A percentile compares a stretch with the other conserved stretches of the same genome.
Conservation (phyloP, 2,797 vertebrate genomes). For the Pseudochirops corinnae region DNA sequence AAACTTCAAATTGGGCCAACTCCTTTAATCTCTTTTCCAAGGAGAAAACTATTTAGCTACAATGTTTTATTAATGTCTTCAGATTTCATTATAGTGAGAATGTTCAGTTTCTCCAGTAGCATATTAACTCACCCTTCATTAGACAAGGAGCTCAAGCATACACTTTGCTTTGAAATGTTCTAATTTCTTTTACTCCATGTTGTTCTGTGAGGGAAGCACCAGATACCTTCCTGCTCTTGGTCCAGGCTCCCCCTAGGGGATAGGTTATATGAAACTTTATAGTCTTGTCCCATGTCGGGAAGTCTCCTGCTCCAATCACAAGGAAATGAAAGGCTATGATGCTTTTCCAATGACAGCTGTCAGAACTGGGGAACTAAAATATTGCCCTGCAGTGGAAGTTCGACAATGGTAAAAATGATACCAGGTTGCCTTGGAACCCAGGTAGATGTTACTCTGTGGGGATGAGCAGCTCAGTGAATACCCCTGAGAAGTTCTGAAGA, state of each 20-base stretch:
- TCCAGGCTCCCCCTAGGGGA: background rate
- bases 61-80: background rate
- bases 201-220: background rate
- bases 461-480: background rate
- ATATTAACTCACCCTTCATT: background rate
- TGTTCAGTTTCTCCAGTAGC: background rate
- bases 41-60: background rate
- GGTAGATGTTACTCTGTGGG: background rate
- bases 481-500: background rate
- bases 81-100: background rate
- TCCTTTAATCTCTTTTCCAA: background rate
- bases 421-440: background rate
- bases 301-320: background rate
- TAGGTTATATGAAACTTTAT: background rate
- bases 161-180: background rate
- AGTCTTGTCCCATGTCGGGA: background rate
- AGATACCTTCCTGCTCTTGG: background rate
- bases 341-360: background rate
- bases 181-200: background rate
- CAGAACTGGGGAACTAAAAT: background rate
- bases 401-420: background rate
- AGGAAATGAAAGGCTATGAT: background rate
- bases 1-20: background rate
- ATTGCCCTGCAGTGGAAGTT: background rate
- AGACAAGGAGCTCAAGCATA: background rate